A percentile compares a stretch with the other conserved stretches of the same genome.
Evolutionary conservation across 2,888 invertebrate genomes (phyloP).

Genomic region (Pollenia labialis): DNA sequence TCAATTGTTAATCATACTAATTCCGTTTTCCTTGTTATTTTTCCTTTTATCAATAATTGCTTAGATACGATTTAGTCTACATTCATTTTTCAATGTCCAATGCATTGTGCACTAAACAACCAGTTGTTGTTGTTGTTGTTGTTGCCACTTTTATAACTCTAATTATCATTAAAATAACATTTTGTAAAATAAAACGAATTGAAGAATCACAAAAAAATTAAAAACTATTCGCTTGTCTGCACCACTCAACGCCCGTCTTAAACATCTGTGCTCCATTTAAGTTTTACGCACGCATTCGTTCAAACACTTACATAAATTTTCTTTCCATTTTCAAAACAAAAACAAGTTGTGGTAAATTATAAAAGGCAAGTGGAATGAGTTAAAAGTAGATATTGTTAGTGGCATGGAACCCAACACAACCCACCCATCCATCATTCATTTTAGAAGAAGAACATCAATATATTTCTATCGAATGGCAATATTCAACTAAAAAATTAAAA

Average conservation of each 20-base stretch:
- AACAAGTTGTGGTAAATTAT: slow-evolving; percentile 34
- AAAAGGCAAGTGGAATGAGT: background rate
- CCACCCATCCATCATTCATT: slow-evolving; percentile 63
- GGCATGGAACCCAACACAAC: slow-evolving; percentile 14
- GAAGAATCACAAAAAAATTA: slow-evolving; percentile 3
- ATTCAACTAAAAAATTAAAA: slow-evolving; percentile 47
- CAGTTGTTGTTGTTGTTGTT: slow-evolving; percentile 17
- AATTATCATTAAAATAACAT: slow-evolving; percentile 70
- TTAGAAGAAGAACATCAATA: slow-evolving; percentile 52
- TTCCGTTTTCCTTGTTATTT: background rate
- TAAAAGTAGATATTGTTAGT: background rate
- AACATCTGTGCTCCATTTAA: slow-evolving; percentile 73
- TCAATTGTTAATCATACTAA: background rate
- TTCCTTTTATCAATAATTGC: background rate
- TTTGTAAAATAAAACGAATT: slow-evolving; percentile 45
- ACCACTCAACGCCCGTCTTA: slow-evolving; percentile 65
- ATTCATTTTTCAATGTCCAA: slow-evolving; percentile 26
- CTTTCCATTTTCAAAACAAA: slow-evolving; percentile 40
- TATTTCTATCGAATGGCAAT: slow-evolving; percentile 51
- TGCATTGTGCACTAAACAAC: slow-evolving; percentile 35
- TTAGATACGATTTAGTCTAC: background rate
- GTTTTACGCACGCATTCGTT: slow-evolving; percentile 70
- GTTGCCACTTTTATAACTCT: slow-evolving; percentile 49
- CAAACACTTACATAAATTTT: slow-evolving; percentile 42
- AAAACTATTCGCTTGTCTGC: slow-evolving; percentile 67